Evolutionary conservation across 2,888 invertebrate genomes (phyloP).

Genomic region (Thera britannica): DNA sequence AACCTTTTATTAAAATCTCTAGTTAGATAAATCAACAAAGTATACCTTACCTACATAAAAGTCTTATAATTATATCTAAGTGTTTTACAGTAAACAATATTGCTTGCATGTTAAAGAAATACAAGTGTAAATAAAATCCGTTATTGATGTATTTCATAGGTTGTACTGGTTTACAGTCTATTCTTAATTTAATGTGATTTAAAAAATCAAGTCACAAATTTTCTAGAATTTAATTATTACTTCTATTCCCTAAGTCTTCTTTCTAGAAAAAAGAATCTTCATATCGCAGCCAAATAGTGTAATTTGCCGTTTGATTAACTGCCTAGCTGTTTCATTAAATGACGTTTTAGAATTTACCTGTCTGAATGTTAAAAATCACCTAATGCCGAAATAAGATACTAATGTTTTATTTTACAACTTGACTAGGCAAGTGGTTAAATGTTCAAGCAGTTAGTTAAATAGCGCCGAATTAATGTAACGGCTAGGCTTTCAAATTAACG

Average conservation of each 20-base stretch:
- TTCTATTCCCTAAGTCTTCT: neutral
- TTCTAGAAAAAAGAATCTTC: neutral
- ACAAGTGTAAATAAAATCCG: constrained; percentile 19
- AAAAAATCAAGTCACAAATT: neutral
- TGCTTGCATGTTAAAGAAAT: constrained; percentile 10
- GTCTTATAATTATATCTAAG: neutral
- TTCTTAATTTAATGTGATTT: constrained; percentile 3
- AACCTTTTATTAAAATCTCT: neutral
- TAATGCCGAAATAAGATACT: no score
- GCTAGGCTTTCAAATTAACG: no score
- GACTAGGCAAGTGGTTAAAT: no score
- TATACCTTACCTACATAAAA: neutral
- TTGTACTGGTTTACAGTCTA: constrained; percentile 22
- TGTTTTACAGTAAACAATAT: neutral
- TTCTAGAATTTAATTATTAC: neutral
- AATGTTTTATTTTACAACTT: no score
- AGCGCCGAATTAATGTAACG: no score
- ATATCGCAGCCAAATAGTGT: no score
- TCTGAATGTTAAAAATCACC: no score
- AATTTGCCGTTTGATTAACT: no score
- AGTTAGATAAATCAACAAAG: neutral
- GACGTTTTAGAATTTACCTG: no score
- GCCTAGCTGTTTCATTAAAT: no score
- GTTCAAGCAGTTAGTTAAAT: no score
- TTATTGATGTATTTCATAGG: neutral